These are phyloP conservation scores for roundworm (Caenorhabditis elegans) DNA, from an alignment of 1,140 invertebrate genomes.

Conservation along the genomic window DNA sequence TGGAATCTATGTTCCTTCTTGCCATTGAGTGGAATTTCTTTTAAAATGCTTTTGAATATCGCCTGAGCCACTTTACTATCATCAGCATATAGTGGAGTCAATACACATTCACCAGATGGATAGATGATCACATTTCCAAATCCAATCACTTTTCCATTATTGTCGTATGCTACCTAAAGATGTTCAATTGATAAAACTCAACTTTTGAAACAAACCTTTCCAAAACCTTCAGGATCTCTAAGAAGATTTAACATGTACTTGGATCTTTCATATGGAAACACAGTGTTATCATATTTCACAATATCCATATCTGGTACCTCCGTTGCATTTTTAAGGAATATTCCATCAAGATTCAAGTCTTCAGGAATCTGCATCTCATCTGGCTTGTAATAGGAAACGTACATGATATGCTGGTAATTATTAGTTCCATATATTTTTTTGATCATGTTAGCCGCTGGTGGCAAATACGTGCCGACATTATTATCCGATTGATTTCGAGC, in stretches of 20 bases:
- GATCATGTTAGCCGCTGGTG: background rate
- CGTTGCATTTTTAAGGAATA: background rate
- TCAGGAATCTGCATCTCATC: background rate
- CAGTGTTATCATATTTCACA: background rate
- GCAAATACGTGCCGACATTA: background rate
- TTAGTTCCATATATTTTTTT: background rate
- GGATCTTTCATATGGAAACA: background rate
- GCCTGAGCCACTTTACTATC: background rate
- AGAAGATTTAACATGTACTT: background rate
- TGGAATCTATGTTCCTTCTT: background rate
- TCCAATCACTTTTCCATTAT: background rate
- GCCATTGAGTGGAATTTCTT: background rate
- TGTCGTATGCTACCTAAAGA: background rate
- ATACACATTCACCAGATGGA: conserved; percentile 7
- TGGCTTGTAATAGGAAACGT: background rate
- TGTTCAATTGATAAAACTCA: too few relatives aligned
- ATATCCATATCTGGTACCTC: conserved; percentile 1
- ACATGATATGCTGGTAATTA: background rate
- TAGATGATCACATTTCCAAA: background rate
- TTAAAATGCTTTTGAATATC: background rate
- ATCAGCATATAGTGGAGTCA: background rate
- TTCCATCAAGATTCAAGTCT: background rate
- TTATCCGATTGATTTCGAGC: background rate
- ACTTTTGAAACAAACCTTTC: background rate
- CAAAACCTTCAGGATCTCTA: background rate